A percentile compares a stretch with the other conserved stretches of the same genome.
phyloP scores from a whole-genome alignment of 2,888 invertebrate species.

The Pherbina coryleti region DNA sequence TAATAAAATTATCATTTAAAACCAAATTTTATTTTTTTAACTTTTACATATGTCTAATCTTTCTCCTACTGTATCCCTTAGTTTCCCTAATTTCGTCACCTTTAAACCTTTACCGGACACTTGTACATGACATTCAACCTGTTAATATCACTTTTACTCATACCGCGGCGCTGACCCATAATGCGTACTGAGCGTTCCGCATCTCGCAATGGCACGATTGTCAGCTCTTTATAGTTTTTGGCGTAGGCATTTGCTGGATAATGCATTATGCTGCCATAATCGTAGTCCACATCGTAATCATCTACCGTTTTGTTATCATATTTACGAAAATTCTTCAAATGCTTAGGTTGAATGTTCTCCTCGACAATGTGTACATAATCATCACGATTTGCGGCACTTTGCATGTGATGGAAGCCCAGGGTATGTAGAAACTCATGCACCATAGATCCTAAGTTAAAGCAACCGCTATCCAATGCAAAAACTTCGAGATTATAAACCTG shows the following conservation, averaged over 20 bases:
- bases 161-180: conserved; percentile 58
- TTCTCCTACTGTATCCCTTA: too few relatives aligned
- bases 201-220: conserved; percentile 73
- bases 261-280: conserved; percentile 85
- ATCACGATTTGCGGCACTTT: conserved; percentile 81
- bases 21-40: too few relatives aligned
- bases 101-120: conserved; percentile 49
- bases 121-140: conserved; percentile 64
- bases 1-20: too few relatives aligned
- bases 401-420: conserved; percentile 84
- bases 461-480: conserved; percentile 59
- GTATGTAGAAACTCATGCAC: conserved; percentile 85
- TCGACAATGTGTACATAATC: conserved; percentile 74
- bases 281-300: conserved; percentile 78
- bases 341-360: conserved; percentile 71
- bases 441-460: conserved; percentile 72
- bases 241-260: conserved; percentile 82
- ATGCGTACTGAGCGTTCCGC: conserved; percentile 47
- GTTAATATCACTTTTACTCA: conserved; percentile 61
- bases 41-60: too few relatives aligned
- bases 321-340: conserved; percentile 79
- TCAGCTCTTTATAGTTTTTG: conserved; percentile 76
- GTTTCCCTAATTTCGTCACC: too few relatives aligned
- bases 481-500: conserved; percentile 61
- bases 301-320: conserved; percentile 72